Evolutionary conservation across 2,888 invertebrate genomes (phyloP).

Genomic region (Heliconius erato): DNA sequence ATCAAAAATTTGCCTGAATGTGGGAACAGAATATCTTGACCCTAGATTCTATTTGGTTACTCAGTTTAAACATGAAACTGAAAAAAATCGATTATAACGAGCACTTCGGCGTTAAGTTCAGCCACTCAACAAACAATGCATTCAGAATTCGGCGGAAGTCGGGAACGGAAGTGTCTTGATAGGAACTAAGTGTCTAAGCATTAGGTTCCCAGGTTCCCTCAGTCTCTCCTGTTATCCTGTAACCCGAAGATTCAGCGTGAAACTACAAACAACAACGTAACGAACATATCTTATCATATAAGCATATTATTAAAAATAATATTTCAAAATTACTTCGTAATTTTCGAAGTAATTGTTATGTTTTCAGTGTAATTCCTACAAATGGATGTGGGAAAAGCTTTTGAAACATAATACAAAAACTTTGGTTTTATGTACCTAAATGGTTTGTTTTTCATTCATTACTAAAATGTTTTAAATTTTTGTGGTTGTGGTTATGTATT

Average conservation of each 20-base stretch:
- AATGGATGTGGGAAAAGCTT: conserved; percentile 17
- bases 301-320: neutral
- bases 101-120: neutral
- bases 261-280: neutral
- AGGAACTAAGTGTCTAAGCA: neutral
- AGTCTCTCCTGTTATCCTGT: neutral
- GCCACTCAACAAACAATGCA: neutral
- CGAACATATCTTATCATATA: neutral
- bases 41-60: too few relatives aligned
- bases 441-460: neutral
- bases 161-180: neutral
- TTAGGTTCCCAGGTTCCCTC: neutral
- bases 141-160: neutral
- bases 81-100: neutral
- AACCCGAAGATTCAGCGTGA: neutral
- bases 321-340: neutral
- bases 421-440: conserved; percentile 4
- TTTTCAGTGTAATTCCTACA: conserved; percentile 11
- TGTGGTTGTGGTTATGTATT: too few relatives aligned
- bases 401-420: conserved; percentile 1
- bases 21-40: too few relatives aligned
- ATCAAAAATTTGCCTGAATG: too few relatives aligned
- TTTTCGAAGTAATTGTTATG: conserved; percentile 1
- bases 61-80: too few relatives aligned
- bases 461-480: too few relatives aligned